phyloP scores from a whole-genome alignment of 2,888 invertebrate genomes.

The Endotricha flammealis region DNA sequence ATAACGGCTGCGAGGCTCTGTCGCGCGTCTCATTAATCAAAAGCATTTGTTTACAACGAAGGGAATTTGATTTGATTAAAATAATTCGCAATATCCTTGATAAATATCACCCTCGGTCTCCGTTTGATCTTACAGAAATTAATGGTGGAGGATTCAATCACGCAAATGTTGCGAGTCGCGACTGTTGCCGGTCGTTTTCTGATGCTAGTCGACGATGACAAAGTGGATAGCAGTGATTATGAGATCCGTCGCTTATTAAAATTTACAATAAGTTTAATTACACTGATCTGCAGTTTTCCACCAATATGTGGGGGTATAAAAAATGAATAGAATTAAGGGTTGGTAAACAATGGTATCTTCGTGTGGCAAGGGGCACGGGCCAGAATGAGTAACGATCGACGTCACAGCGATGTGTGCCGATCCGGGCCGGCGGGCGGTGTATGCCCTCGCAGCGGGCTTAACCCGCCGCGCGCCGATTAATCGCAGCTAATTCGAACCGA shows the following conservation, averaged over 20 bases:
- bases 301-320: constrained; percentile 20
- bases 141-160: constrained; percentile 77
- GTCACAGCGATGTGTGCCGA: constrained; percentile 75
- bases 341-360: constrained; percentile 59
- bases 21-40: constrained; percentile 78
- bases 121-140: constrained; percentile 77
- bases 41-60: constrained; percentile 79
- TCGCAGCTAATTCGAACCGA: constrained; percentile 74
- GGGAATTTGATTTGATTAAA: constrained; percentile 79
- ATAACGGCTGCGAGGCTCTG: constrained; percentile 72
- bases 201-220: constrained; percentile 7
- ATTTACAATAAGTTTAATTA: neutral
- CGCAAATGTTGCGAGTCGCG: constrained; percentile 55
- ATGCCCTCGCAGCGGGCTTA: constrained; percentile 45
- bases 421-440: constrained; percentile 38
- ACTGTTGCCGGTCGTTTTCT: constrained; percentile 37
- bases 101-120: constrained; percentile 78
- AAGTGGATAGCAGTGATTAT: neutral
- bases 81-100: constrained; percentile 79
- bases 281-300: neutral
- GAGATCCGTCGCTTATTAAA: neutral
- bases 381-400: constrained; percentile 71
- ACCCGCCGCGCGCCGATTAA: constrained; percentile 69
- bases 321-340: constrained; percentile 37
- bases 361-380: constrained; percentile 49